Conservation (phyloP, 1,140 invertebrate species). For the Drosophila suzukii region DNA sequence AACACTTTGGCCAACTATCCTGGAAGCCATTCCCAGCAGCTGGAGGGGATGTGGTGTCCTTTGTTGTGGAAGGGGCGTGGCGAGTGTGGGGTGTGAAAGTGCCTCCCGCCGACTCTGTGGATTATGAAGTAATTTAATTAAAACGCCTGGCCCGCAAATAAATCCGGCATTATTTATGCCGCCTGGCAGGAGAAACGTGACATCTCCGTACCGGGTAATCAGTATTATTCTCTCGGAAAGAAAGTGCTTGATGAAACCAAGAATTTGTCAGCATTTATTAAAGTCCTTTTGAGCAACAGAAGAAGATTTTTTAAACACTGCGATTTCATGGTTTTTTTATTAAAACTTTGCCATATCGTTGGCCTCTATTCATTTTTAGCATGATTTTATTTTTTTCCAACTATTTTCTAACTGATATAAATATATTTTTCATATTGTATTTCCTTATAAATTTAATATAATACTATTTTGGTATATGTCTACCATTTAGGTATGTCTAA, state of each 20-base stretch:
- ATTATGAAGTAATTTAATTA: conserved; percentile 81
- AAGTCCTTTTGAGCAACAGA: no score
- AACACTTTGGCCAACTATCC: conserved; percentile 57
- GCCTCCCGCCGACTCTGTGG: conserved; percentile 27
- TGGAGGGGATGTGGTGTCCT: conserved; percentile 39
- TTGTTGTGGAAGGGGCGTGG: no score
- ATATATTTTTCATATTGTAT: no score
- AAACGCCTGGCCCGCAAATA: conserved; percentile 58
- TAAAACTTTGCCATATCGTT: no score
- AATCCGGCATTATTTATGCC: conserved; percentile 57
- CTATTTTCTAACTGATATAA: no score
- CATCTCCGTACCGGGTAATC: not conserved
- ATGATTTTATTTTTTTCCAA: no score
- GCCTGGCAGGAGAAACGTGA: not conserved
- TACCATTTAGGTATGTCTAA: no score
- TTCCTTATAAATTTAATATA: no score
- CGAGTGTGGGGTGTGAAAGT: not conserved
- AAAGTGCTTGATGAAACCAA: not conserved
- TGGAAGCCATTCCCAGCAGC: conserved; percentile 15
- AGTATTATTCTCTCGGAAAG: not conserved
- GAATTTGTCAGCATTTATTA: not conserved
- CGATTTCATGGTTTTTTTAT: no score
- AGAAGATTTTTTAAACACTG: no score
- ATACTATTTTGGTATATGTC: no score
- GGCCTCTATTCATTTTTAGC: no score